Evolutionary conservation across 2,888 invertebrate genomes (phyloP).

Genomic region (Gastrophysa polygoni): DNA sequence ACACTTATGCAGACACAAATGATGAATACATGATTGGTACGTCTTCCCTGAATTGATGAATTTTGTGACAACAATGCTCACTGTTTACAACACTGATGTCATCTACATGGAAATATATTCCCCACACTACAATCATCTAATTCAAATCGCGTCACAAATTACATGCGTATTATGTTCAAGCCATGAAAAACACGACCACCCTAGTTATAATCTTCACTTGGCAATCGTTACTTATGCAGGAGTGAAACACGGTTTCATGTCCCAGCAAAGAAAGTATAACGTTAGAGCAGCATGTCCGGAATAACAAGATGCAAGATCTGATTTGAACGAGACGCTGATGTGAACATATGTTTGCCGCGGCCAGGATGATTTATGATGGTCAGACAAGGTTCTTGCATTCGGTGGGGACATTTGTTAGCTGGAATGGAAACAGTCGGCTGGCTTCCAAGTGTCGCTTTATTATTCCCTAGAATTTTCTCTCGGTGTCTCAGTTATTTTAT

Average conservation of each 20-base stretch:
- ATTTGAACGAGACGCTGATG: slow-evolving; percentile 36
- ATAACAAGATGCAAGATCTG: slow-evolving; percentile 34
- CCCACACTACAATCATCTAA: not conserved
- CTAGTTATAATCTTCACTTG: not conserved
- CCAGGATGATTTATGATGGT: slow-evolving; percentile 39
- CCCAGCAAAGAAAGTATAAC: slow-evolving; percentile 6
- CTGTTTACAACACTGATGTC: no score
- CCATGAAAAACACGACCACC: not conserved
- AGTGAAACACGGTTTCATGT: slow-evolving; percentile 6
- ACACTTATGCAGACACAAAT: no score
- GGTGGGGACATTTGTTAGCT: not conserved
- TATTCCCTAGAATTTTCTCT: no score
- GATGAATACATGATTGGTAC: no score
- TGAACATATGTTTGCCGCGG: slow-evolving; percentile 37
- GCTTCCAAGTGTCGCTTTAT: no score
- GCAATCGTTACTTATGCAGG: not conserved
- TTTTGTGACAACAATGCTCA: no score
- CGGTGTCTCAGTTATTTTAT: no score
- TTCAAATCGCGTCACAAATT: not conserved
- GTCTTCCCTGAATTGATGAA: no score
- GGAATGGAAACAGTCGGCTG: not conserved
- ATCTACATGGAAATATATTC: no score
- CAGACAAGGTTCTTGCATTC: slow-evolving; percentile 18
- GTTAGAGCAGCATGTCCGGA: slow-evolving; percentile 25
- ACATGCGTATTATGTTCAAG: not conserved